Base-by-base conservation (phyloP, 2,888 invertebrate species). In the Lypha dubia region DNA sequence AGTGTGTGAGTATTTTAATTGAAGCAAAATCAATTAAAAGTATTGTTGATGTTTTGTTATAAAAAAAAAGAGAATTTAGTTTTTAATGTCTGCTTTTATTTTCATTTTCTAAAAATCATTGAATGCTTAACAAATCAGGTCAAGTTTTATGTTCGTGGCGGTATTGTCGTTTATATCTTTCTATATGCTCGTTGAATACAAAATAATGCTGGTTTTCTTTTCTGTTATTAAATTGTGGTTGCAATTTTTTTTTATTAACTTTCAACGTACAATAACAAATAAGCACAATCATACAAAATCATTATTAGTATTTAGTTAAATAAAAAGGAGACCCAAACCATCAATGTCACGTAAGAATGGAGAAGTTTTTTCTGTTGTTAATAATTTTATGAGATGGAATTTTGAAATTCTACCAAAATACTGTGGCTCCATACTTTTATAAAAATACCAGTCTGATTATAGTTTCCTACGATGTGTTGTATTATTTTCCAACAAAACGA, bases 101-200 rank as follows among this genome's bases (percentile, higher is more conserved):
- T 75, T 67, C 32, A 67, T 76, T 76, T 76, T 49, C 67, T 76
- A 73, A 68, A 80, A 71, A 76, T 24, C 65, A 76, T 67, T 67
- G 65, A 80, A 76, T 73, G 11, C 53, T 76, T 67, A 32, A 60
- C 24, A 76, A 84, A 76, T 84, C 73, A 73, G 80, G 84, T 84
- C 84, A 80, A 84, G 62, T 80, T 73, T 71, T 51, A 71, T 70
- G 32, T 70, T 68, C 65, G 38, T 51, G 28, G 28, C 49, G 20
- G 63, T 35, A 73, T 80, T 79, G 75, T 71, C 68, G 11, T 65
- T 5, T 49, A 35, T 41, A 51, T 13, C 28, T 17, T 60, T 60
- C 49, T 9, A 41, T 24, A 22, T 35, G 20, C n/a, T n/a, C n/a
- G n/a, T n/a, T n/a, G 9, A 5, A 71, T 11, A 32, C 11, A 56